These are phyloP conservation scores for Acrobasis suavella DNA, from an alignment of 2,888 invertebrate species.

Conservation along the genomic window DNA sequence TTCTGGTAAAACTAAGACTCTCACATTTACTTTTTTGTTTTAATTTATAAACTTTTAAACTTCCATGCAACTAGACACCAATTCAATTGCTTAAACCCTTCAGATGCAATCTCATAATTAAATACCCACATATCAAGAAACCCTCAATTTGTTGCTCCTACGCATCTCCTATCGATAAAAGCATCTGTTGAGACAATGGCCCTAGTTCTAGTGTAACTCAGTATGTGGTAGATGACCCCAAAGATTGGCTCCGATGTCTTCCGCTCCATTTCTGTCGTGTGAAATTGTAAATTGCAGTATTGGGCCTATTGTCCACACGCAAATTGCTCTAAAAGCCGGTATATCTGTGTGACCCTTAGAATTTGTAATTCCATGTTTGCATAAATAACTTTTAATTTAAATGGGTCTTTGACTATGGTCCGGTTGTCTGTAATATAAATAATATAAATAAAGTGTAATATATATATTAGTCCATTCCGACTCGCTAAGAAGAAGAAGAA, in stretches of 20 bases:
- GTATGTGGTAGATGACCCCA: slow-evolving; percentile 32
- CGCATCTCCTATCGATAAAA: slow-evolving; percentile 29
- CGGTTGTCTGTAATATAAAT: too few relatives aligned
- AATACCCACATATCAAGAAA: slow-evolving; percentile 26
- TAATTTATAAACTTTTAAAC: too few relatives aligned
- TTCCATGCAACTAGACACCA: not conserved
- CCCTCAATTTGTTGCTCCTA: slow-evolving; percentile 27
- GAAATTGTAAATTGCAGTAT: slow-evolving; percentile 30
- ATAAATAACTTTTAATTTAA: not conserved
- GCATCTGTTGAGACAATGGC: slow-evolving; percentile 33
- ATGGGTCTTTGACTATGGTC: too few relatives aligned
- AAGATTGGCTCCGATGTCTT: slow-evolving; percentile 30
- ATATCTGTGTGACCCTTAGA: too few relatives aligned
- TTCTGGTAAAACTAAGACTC: not conserved
- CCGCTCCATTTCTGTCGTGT: slow-evolving; percentile 33
- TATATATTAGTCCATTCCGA: too few relatives aligned
- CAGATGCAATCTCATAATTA: slow-evolving; percentile 31
- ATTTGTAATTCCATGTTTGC: not conserved
- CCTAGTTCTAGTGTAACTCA: slow-evolving; percentile 26
- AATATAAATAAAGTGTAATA: too few relatives aligned
- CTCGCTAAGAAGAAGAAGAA: too few relatives aligned
- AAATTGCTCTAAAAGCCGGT: slow-evolving; percentile 8
- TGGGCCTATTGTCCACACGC: slow-evolving; percentile 4
- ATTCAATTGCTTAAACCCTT: slow-evolving; percentile 23
- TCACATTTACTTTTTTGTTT: slow-evolving; percentile 3